Percentiles rank a stretch among this genome's conserved stretches.
Evolutionary conservation across 2,113 vertebrate species (phyloP).

Genomic region (Perccottus glenii): DNA sequence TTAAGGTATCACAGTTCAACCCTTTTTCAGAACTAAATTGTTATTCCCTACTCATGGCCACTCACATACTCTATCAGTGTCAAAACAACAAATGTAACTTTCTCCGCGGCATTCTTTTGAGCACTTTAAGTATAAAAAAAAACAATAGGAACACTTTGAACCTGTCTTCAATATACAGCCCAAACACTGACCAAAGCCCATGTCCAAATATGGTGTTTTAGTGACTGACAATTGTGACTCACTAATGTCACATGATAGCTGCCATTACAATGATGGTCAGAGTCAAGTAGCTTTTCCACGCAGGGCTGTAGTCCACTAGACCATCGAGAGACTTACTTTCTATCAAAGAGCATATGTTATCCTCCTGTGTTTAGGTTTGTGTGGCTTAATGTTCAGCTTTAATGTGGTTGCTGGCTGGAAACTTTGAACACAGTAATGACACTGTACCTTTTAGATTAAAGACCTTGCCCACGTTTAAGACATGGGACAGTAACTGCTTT

Average conservation of each 20-base stretch:
- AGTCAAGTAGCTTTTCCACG: conserved; percentile 59
- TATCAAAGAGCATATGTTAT: conserved; percentile 65
- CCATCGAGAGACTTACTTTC: conserved; percentile 51
- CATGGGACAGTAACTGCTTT: no score
- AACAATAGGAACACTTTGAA: conserved; percentile 17
- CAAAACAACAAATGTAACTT: no score
- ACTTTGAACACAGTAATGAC: conserved; percentile 39
- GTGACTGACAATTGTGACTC: conserved; percentile 44
- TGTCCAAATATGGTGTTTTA: conserved; percentile 55
- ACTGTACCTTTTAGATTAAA: conserved; percentile 28
- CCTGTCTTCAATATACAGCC: conserved; percentile 16
- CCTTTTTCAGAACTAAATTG: no score
- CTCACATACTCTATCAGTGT: no score
- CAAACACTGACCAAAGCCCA: conserved; percentile 31
- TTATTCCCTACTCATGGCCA: no score
- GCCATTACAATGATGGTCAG: conserved; percentile 66
- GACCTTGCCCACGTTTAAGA: no score
- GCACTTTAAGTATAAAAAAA: not conserved
- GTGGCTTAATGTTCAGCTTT: conserved; percentile 39
- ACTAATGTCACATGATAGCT: conserved; percentile 65
- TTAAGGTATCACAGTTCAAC: no score
- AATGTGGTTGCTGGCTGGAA: not conserved
- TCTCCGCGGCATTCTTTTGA: no score
- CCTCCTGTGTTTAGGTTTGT: conserved; percentile 55
- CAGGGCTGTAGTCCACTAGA: conserved; percentile 60